phyloP scores from a whole-genome alignment of 1,140 invertebrate species.

The Akabosia matsudoensis region DNA sequence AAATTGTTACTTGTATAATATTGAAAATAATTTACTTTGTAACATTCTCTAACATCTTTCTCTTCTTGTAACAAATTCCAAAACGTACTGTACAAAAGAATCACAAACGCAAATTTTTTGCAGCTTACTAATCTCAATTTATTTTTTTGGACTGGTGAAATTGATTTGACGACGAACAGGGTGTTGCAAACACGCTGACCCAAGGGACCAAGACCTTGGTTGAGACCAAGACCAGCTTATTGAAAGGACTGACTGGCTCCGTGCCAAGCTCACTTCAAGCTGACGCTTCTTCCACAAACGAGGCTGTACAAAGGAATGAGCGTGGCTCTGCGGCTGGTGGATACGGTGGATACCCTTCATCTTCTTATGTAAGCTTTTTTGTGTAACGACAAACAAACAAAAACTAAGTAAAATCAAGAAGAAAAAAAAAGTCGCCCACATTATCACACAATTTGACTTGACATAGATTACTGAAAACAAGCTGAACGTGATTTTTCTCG shows the following conservation, averaged over 20 bases:
- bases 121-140: background rate
- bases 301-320: slow-evolving; percentile 43
- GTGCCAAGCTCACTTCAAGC: slow-evolving; percentile 41
- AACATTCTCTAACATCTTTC: background rate
- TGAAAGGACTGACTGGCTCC: slow-evolving; percentile 46
- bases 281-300: slow-evolving; percentile 45
- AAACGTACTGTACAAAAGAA: background rate
- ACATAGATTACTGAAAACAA: no score
- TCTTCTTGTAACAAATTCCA: no score
- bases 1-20: no score
- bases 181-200: slow-evolving; percentile 45
- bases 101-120: background rate
- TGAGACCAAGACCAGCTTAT: slow-evolving; percentile 43
- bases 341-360: background rate
- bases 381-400: background rate
- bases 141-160: background rate
- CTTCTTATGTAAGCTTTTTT: slow-evolving; percentile 24
- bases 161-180: slow-evolving; percentile 28
- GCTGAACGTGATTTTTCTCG: no score
- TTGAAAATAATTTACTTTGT: no score
- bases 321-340: slow-evolving; percentile 10
- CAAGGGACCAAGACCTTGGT: slow-evolving; percentile 45
- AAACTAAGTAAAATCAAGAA: no score
- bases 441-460: no score
- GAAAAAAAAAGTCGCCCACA: no score